Conservation (phyloP, 2,888 invertebrate genomes). For the Hipparchia semele region DNA sequence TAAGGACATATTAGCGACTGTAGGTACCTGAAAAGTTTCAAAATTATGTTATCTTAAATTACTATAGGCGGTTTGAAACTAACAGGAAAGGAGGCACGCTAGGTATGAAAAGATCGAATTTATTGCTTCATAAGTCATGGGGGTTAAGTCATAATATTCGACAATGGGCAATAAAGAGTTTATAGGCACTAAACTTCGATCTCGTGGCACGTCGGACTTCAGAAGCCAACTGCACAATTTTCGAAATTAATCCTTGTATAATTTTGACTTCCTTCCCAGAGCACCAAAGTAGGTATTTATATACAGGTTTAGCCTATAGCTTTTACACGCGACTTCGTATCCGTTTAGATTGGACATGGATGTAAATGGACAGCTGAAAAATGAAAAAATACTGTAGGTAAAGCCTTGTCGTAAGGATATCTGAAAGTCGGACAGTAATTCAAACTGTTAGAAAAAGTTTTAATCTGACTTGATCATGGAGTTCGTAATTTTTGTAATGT, state of each 20-base stretch:
- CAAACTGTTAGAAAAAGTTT: background rate
- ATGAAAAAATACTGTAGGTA: too few species aligned
- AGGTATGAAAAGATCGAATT: constrained; percentile 75
- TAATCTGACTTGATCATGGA: too few species aligned
- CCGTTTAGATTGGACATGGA: too few species aligned
- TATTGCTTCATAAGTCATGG: constrained; percentile 82
- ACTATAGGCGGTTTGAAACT: constrained; percentile 13
- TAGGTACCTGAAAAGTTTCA: background rate
- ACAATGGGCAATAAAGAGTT: constrained; percentile 82
- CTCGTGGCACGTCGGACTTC: constrained; percentile 65
- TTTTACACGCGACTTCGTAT: too few species aligned
- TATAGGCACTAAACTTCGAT: constrained; percentile 81
- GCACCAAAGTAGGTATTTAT: background rate
- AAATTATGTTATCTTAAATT: constrained; percentile 5
- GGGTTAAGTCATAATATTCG: constrained; percentile 82
- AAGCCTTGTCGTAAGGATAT: too few species aligned
- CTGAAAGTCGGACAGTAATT: too few species aligned
- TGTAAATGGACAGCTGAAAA: too few species aligned
- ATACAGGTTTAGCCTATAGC: too few species aligned
- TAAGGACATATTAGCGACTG: too few species aligned
- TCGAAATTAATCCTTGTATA: constrained; percentile 11
- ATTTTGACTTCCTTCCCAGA: background rate
- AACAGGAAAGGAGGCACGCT: constrained; percentile 56
- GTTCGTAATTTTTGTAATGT: too few species aligned
- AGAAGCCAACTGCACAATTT: constrained; percentile 58